Base-by-base conservation (phyloP, 2,113 vertebrate species). In the Cyphomyrus discorhynchus region DNA sequence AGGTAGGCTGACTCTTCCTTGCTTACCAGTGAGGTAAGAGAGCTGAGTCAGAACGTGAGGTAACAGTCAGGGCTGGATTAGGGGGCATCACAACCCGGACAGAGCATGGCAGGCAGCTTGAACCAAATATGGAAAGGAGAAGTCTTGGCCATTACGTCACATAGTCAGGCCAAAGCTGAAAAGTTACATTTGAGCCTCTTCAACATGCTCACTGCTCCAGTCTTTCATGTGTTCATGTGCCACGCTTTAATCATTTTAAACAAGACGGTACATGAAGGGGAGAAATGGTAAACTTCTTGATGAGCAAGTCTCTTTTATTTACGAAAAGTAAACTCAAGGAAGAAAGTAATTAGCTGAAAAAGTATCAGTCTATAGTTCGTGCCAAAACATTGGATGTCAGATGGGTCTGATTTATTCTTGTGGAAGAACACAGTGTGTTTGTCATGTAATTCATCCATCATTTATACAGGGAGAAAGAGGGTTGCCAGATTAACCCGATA, bases 1-100 rank as follows among this genome's bases (percentile, higher is more conserved):
- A 21, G 77, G 58, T n/a, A 9, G 24, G 39, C 13, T 31, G 15
- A 31, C 11, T 39, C 35, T 27, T 85, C 90, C 52, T 94, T 95
- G 95, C 94, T 91, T 89, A 47, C 93, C 92, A 89, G 49, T 80
- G 93, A 95, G 96, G 94, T 95, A 95, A 95, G 94, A 93, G 94
- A 95, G 94, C 91, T 91, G 95, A 92, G 95, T 93, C 93, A 94
- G 92, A 89, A 90, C 87, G 92, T 88, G 90, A 93, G 93, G 89
- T 39, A 66, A 52, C 27, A 7, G 50, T 39, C 31, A 53, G 87
- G 52, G 85, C 39, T 19, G 42, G 70, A 66, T 70, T 45, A 13
- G 53, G 86, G 35, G 77, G 13, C n/a, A 82, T 53, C 80, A 15
- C 1, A 84, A 58, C 80, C 13, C 6, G 50, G 15, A 5, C 10